Evolutionary conservation across 92 coral and sea anemone species (phyloP).

Genomic region (Zoanthus sociatus): DNA sequence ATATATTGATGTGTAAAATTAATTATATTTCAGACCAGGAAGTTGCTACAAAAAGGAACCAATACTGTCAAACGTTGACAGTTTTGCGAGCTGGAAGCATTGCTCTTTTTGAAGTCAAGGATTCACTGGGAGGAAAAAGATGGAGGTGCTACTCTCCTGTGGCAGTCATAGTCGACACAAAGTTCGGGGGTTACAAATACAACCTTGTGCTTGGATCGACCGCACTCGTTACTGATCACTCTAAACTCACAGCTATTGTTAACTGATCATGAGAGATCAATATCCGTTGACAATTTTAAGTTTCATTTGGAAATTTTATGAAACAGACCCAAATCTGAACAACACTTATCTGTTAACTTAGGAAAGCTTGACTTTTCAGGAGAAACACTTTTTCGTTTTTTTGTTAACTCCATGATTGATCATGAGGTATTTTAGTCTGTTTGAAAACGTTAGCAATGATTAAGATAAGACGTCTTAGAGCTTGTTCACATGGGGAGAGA

Average conservation of each 20-base stretch:
- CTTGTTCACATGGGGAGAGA: no score
- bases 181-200: neutral
- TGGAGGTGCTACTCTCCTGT: neutral
- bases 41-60: neutral
- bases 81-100: no score
- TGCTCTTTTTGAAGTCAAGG: neutral
- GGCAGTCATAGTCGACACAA: neutral
- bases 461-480: no score
- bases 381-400: no score
- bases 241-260: neutral
- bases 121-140: neutral
- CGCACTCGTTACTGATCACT: neutral
- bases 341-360: no score
- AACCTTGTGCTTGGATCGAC: neutral
- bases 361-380: no score
- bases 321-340: no score
- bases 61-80: neutral
- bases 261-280: neutral
- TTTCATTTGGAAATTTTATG: no score
- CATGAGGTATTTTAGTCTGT: no score
- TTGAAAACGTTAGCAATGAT: no score
- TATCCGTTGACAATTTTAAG: no score
- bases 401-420: no score
- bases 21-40: neutral
- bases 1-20: neutral